Evolutionary conservation across 2,888 invertebrate genomes (phyloP), one percentile per base, ranked within the genome.

Genomic region (Protonemura montana): DNA sequence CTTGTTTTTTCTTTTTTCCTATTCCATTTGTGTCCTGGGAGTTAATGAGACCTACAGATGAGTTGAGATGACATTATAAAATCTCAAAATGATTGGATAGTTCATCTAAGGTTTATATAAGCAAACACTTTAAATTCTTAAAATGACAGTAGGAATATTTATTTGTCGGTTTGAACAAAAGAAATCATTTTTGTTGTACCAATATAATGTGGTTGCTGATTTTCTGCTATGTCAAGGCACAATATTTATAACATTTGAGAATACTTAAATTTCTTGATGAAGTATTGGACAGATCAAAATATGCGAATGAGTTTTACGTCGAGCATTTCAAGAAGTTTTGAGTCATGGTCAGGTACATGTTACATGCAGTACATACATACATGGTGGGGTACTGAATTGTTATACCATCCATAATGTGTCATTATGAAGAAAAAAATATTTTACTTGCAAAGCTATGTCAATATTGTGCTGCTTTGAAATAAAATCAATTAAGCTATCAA

Each of bases 201-300:
- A 59, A 59, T 59, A 59, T 59, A 59, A 59, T 59, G 59, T 59
- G 59, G 59, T 59, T 59, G 59, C 59, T 7, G 59, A 3, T 59
- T 59, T 59, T 21, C 13, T 59, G 59, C 59, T 59, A 59, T 59
- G 3, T 59, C 59, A 59, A 59, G 59, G 59, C 59, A 59, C 59
- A 59, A 59, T 59, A 59, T 59, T 59, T 21, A 59, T 59, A 59
- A 59, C 21, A 13, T 59, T 59, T 59, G 59, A 59, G 59, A 59
- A 59, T 21, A 59, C 59, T 59, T 59, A 59, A 59, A 59, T 59
- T 2, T 16, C 21, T 59, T 59, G 16, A 59, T 59, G 59, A 59
- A 16, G 59, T 59, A 35, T 59, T 59, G 59, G 59, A 59, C 59
- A 59, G 59, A 59, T 59, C 59, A 59, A 59, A 59, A 59, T 59